Percentiles rank a stretch among this genome's conserved stretches.
These are phyloP conservation scores for Boleophthalmus pectinirostris DNA, from an alignment of 2,113 vertebrate genomes.

Conservation along the genomic window DNA sequence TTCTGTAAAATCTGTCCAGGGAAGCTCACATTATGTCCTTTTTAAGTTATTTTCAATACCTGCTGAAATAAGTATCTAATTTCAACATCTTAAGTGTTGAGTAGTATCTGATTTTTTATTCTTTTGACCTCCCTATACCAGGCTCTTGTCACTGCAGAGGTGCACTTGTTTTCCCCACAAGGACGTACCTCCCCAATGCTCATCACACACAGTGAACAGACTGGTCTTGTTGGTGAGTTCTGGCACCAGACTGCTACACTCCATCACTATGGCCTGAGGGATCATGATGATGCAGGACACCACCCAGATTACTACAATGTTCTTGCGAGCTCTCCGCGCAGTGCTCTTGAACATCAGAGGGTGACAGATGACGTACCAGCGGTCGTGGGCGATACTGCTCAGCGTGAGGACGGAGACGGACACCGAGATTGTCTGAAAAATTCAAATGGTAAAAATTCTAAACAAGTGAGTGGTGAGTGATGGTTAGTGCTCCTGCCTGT, in stretches of 20 bases:
- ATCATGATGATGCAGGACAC: constrained; percentile 96
- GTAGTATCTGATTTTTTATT: too few species aligned
- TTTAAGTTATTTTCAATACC: too few species aligned
- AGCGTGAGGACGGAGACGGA: constrained; percentile 95
- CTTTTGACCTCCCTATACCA: too few species aligned
- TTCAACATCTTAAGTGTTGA: too few species aligned
- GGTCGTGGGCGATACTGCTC: constrained; percentile 95
- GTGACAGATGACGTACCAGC: constrained; percentile 98
- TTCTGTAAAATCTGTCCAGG: too few species aligned
- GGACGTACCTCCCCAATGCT: constrained; percentile 88
- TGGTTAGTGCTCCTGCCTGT: not conserved
- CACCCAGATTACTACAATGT: constrained; percentile 92
- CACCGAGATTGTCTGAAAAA: constrained; percentile 89
- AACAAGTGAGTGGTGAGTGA: not conserved
- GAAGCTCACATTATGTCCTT: too few species aligned
- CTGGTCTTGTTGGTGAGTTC: constrained; percentile 94
- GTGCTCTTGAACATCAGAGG: constrained; percentile 98
- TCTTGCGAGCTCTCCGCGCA: constrained; percentile 89
- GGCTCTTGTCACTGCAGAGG: not conserved
- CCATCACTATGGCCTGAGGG: constrained; percentile 96
- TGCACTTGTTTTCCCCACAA: not conserved
- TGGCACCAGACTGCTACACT: constrained; percentile 88
- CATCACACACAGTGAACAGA: constrained; percentile 96
- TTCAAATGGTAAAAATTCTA: constrained; percentile 1
- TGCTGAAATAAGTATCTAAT: too few species aligned